Evolutionary conservation across 2,113 vertebrate species (phyloP).

Genomic region (Megaleporinus macrocephalus): DNA sequence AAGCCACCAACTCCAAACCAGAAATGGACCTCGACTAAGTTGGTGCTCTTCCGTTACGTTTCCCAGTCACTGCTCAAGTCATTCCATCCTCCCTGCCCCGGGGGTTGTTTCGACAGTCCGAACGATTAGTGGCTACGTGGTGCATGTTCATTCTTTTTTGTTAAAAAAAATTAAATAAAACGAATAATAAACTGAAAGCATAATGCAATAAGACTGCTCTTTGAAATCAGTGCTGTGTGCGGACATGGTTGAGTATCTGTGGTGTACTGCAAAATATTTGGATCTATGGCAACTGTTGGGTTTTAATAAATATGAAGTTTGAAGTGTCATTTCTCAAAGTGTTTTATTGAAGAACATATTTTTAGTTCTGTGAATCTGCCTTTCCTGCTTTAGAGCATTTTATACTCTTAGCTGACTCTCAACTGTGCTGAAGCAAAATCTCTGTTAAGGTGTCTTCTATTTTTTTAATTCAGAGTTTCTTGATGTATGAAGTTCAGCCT

Average conservation of each 20-base stretch:
- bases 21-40: conserved; percentile 96
- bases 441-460: no score
- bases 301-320: conserved; percentile 76
- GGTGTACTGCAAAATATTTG: conserved; percentile 76
- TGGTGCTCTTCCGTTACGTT: conserved; percentile 64
- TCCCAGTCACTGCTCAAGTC: conserved; percentile 40
- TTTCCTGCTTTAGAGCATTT: no score
- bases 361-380: no score
- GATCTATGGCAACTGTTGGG: conserved; percentile 77
- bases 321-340: conserved; percentile 9
- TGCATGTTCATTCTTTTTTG: conserved; percentile 74
- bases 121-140: conserved; percentile 43
- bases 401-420: no score
- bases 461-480: no score
- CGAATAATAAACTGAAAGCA: conserved; percentile 66
- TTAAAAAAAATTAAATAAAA: conserved; percentile 60
- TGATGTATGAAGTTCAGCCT: no score
- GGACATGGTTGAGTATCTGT: conserved; percentile 79
- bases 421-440: no score
- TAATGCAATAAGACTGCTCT: conserved; percentile 76
- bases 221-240: conserved; percentile 77
- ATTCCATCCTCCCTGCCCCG: conserved; percentile 43
- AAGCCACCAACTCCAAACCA: conserved; percentile 85
- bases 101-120: conserved; percentile 41
- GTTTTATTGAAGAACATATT: background rate